These are phyloP conservation scores for Brachyhypopomus gauderio DNA, from an alignment of 2,113 vertebrate genomes.

Conservation along the genomic window DNA sequence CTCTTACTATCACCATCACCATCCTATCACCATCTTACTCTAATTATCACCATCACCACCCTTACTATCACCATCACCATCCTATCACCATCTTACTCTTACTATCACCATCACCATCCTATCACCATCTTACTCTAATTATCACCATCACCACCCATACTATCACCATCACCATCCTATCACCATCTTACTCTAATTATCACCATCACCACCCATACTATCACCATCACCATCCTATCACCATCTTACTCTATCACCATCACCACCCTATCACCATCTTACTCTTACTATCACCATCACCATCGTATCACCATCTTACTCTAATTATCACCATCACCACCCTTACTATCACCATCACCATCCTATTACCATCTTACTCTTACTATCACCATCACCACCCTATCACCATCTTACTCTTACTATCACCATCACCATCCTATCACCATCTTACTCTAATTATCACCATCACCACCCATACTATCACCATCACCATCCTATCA, in stretches of 20 bases:
- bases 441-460: no score
- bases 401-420: no score
- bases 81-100: no score
- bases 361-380: not conserved
- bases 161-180: not conserved
- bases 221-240: not conserved
- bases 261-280: not conserved
- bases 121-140: not conserved
- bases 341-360: not conserved
- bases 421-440: no score
- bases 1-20: no score
- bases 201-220: no score
- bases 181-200: not conserved
- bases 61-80: not conserved
- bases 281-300: not conserved
- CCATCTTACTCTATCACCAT: not conserved
- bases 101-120: not conserved
- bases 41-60: no score
- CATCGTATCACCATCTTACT: not conserved
- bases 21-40: no score
- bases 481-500: no score
- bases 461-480: no score
- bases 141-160: no score
- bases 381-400: no score
- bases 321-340: not conserved